Evolutionary conservation across 2,888 invertebrate genomes (phyloP).

Genomic region (Saturnia japonica): DNA sequence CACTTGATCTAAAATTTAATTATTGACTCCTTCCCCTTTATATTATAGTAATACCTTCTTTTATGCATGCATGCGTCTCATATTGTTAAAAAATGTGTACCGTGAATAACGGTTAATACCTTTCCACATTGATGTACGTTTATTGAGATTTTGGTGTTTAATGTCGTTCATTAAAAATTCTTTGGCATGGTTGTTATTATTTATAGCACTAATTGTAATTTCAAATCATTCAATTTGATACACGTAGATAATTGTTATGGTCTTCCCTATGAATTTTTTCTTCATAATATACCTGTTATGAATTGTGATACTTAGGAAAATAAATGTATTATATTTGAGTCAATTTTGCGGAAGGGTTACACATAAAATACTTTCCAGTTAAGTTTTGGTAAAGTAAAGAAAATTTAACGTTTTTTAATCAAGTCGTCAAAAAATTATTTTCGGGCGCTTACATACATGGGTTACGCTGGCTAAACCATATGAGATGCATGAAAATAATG

Average conservation of each 20-base stretch:
- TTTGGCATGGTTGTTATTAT: constrained; percentile 7
- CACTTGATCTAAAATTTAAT: constrained; percentile 1
- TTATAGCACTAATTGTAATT: background rate
- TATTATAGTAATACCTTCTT: background rate
- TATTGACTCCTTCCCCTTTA: background rate
- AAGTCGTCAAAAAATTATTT: no score
- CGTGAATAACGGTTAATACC: background rate
- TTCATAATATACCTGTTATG: background rate
- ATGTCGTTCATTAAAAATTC: background rate
- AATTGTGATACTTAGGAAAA: background rate
- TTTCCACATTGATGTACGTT: background rate
- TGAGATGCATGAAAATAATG: no score
- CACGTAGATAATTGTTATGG: background rate
- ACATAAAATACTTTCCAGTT: no score
- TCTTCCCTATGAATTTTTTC: background rate
- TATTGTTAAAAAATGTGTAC: background rate
- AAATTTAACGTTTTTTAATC: no score
- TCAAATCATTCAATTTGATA: background rate
- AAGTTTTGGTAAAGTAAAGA: no score
- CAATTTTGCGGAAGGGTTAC: no score
- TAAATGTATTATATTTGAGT: background rate
- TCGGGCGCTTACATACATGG: no score
- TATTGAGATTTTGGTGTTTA: background rate
- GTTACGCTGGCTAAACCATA: no score
- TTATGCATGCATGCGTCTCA: constrained; percentile 1